Base-by-base conservation (phyloP, 1,140 invertebrate species). In the Pseudomyrmex dendroicus region DNA sequence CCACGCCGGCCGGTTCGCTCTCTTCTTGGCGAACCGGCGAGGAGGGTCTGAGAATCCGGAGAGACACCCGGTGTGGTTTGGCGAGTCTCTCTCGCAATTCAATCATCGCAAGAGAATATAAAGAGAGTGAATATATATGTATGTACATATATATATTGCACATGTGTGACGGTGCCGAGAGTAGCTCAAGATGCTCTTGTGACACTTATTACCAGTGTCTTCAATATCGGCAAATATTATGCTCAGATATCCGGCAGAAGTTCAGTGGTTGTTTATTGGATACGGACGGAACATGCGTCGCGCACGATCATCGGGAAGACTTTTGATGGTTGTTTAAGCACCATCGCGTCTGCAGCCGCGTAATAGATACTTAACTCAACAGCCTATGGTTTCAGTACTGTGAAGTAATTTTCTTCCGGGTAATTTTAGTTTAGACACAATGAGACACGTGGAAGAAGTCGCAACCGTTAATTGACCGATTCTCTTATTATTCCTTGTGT, bases 141-240 rank as follows among this genome's bases (percentile, higher is more conserved):
- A 44, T 20, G 20, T 48, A 35, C 17, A 25, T 17, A 56, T 56
- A n/a, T 44, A 20, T 20, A n/a, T n/a, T 3, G 62, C 48, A 35
- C 10, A 7, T 12, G 64, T 70, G 54, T 70, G 12, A 12, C 59
- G 15, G 52, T 78, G 64, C 76, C 76, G 70, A 66, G 66, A 35
- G 35, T 72, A 66, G 54, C 22, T 15, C 2, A 54, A 50, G 66
- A 13, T 35, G 15, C 44, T 50, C 50, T 56, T 12, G 35, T 3
- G 12, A 67, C 15, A 25, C 48, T 70, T 15, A 54, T 10, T 15
- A 48, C 13, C 56, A n/a, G 22, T 72, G 66, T 50, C 67, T 72
- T 72, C 44, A 25, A 20, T 12, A 35, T 52, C n/a, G 66, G 15
- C 67, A 46, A 77, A 77, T 13, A 64, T 56, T 44, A 46, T 25